Evolutionary conservation across 2,113 vertebrate genomes (phyloP).

Genomic region (Rhea pennata): DNA sequence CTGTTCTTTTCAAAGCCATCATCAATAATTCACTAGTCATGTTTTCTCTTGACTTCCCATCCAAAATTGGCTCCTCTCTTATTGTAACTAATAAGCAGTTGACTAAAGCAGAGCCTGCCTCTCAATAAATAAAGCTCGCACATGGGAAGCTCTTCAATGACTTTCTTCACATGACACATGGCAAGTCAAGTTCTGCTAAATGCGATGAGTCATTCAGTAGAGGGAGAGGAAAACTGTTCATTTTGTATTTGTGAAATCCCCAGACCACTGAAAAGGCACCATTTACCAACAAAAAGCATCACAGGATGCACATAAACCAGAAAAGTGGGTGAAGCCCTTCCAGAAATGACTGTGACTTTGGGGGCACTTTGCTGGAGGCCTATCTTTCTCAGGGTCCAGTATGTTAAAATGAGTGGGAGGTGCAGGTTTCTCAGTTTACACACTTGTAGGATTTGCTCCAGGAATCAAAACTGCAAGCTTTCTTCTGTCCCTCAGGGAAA

Average conservation of each 20-base stretch:
- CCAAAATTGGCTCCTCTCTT: not conserved
- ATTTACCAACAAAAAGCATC: constrained; percentile 66
- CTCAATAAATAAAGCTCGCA: not conserved
- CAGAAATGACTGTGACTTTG: constrained; percentile 48
- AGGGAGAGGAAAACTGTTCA: constrained; percentile 57
- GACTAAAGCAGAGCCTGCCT: not conserved
- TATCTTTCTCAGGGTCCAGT: constrained; percentile 50
- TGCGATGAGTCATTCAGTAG: constrained; percentile 49
- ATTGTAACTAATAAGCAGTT: not conserved
- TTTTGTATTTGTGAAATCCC: constrained; percentile 64
- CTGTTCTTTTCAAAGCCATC: not conserved
- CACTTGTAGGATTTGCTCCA: not conserved
- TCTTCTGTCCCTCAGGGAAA: constrained; percentile 45
- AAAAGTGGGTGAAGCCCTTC: not conserved
- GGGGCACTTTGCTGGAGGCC: not conserved
- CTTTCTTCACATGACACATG: not conserved
- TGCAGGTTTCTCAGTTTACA: not conserved
- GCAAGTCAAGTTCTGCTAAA: constrained; percentile 36
- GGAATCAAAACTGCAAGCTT: not conserved
- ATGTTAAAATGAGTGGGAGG: constrained; percentile 19
- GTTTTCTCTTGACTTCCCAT: not conserved
- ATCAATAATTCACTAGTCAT: not conserved
- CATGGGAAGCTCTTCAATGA: not conserved
- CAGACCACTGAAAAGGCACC: constrained; percentile 44
- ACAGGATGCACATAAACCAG: constrained; percentile 51